Conservation (phyloP, 2,888 invertebrate species). For the Gortyna flavago region DNA sequence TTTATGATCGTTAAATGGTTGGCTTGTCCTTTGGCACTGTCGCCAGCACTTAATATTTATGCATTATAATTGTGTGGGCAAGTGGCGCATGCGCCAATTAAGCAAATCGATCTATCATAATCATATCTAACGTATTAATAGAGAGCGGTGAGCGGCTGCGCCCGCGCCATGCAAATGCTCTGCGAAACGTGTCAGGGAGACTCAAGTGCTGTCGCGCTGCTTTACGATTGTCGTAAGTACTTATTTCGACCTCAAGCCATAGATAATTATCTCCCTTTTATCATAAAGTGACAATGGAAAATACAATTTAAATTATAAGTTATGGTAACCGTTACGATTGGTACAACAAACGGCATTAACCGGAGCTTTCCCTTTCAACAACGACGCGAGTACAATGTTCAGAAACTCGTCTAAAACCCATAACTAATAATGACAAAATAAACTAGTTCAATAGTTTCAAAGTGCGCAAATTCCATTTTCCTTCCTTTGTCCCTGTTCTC, state of each 20-base stretch:
- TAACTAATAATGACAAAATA: conserved; percentile 60
- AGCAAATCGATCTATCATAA: conserved; percentile 78
- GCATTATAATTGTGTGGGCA: conserved; percentile 67
- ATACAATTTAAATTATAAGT: conserved; percentile 46
- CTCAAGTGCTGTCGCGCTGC: conserved; percentile 51
- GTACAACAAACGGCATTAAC: conserved; percentile 33
- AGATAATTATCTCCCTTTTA: conserved; percentile 56
- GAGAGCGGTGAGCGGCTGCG: conserved; percentile 72
- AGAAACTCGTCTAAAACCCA: conserved; percentile 48
- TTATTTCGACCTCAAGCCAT: conserved; percentile 55
- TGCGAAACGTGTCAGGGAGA: conserved; percentile 79
- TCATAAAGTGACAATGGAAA: conserved; percentile 45
- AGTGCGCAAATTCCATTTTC: conserved; percentile 50
- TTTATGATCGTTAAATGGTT: conserved; percentile 67
- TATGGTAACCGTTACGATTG: conserved; percentile 33
- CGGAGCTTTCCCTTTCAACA: conserved; percentile 55
- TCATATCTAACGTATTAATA: conserved; percentile 71
- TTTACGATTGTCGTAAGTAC: conserved; percentile 51
- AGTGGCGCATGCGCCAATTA: conserved; percentile 76
- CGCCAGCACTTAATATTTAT: conserved; percentile 67
- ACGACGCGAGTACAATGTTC: conserved; percentile 41
- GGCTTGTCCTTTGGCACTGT: conserved; percentile 66
- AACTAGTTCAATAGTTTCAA: conserved; percentile 49
- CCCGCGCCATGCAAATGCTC: conserved; percentile 72
- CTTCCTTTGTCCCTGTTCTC: conserved; percentile 51